phyloP scores from a whole-genome alignment of 2,888 invertebrate species.

The Colletes collaris region DNA sequence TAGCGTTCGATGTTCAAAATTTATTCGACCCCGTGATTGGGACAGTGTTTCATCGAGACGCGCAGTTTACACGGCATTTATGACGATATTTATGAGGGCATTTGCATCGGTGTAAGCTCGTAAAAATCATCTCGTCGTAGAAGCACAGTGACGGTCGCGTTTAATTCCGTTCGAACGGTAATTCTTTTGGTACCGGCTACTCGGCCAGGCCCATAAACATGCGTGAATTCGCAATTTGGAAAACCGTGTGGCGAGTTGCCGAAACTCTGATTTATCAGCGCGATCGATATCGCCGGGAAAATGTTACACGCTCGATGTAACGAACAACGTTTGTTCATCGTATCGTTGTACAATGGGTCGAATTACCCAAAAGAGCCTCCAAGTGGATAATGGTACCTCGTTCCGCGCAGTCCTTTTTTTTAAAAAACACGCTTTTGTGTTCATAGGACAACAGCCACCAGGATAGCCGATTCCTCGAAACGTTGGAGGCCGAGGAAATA shows the following conservation, averaged over 20 bases:
- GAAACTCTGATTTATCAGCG: constrained; percentile 70
- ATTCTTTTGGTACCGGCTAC: constrained; percentile 59
- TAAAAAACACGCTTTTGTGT: not conserved
- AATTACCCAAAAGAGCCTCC: constrained; percentile 5
- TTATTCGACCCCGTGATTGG: not conserved
- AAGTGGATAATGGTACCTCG: not conserved
- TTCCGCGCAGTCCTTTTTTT: not conserved
- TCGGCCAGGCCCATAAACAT: constrained; percentile 54
- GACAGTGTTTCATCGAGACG: constrained; percentile 31
- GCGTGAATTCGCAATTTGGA: constrained; percentile 70
- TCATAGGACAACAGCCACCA: not conserved
- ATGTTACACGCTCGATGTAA: constrained; percentile 34
- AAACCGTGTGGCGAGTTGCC: constrained; percentile 64
- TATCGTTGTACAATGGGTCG: not conserved
- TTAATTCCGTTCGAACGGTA: constrained; percentile 60
- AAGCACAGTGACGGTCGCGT: constrained; percentile 48
- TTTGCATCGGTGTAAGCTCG: constrained; percentile 45
- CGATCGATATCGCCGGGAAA: constrained; percentile 39
- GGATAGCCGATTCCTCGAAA: not conserved
- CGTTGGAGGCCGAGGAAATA: not conserved
- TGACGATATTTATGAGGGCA: constrained; percentile 48
- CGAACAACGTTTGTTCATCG: constrained; percentile 12
- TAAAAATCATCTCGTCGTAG: constrained; percentile 60
- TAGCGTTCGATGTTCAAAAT: not conserved
- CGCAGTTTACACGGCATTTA: constrained; percentile 27